Percentiles rank a stretch among this genome's conserved stretches.
These are phyloP conservation scores for Gallinago undulata DNA, from an alignment of 2,113 vertebrate species.

Conservation along the genomic window DNA sequence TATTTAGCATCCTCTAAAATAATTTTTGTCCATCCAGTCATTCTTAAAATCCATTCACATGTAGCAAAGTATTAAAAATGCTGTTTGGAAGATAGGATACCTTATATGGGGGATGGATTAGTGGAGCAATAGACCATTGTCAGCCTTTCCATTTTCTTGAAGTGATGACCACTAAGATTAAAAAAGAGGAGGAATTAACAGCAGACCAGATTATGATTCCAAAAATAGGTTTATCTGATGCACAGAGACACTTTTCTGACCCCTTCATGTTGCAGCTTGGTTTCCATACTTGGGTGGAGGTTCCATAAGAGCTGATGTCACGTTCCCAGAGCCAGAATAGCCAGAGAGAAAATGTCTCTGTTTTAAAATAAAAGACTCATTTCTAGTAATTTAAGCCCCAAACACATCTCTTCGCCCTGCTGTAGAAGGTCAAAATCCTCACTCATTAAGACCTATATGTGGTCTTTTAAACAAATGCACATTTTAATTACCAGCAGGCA, in stretches of 20 bases:
- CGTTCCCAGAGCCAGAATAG: background rate
- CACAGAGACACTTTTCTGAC: background rate
- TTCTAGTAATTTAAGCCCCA: background rate
- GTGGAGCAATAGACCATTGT: background rate
- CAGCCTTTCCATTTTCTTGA: background rate
- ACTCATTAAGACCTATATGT: background rate
- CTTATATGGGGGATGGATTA: background rate
- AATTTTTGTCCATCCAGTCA: background rate
- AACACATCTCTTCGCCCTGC: background rate
- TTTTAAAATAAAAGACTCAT: background rate
- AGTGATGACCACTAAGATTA: background rate
- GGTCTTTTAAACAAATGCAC: background rate
- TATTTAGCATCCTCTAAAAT: background rate
- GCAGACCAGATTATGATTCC: background rate
- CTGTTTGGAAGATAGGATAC: background rate
- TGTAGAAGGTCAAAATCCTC: slow-evolving; percentile 3
- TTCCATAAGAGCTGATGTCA: background rate
- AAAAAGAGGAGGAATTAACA: background rate
- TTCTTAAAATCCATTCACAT: background rate
- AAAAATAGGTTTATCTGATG: background rate
- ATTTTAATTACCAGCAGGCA: slow-evolving; percentile 33
- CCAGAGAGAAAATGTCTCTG: background rate
- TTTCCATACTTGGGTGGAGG: background rate
- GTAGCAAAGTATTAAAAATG: background rate
- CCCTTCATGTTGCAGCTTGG: background rate